Percentiles rank a stretch among this genome's conserved stretches.
phyloP scores from a whole-genome alignment of 1,140 invertebrate species.

The Leptopilina clavipes region DNA sequence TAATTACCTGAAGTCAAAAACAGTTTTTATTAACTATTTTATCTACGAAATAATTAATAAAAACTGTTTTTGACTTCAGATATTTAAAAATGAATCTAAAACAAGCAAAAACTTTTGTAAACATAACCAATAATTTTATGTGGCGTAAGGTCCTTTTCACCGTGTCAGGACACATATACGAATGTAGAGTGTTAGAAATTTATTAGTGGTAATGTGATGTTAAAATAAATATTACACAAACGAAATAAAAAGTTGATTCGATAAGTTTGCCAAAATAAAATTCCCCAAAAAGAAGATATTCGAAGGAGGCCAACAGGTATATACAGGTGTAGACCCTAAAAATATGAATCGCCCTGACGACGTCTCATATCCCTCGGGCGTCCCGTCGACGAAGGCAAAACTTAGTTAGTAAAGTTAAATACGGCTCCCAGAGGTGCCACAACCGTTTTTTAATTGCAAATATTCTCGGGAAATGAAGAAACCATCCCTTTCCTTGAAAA shows the following conservation, averaged over 20 bases:
- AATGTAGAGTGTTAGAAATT: too few species aligned
- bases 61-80: too few species aligned
- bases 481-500: conserved; percentile 46
- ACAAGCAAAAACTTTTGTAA: too few species aligned
- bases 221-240: neutral
- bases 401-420: conserved; percentile 75
- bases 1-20: too few species aligned
- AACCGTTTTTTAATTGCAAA: conserved; percentile 73
- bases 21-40: too few species aligned
- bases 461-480: conserved; percentile 65
- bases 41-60: too few species aligned
- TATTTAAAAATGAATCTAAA: too few species aligned
- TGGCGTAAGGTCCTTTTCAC: too few species aligned
- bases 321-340: conserved; percentile 3
- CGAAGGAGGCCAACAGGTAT: neutral
- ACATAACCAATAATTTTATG: too few species aligned
- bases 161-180: too few species aligned
- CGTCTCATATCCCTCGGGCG: conserved; percentile 64
- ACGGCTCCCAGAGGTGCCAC: conserved; percentile 71
- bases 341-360: conserved; percentile 52
- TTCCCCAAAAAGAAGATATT: conserved; percentile 15
- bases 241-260: neutral
- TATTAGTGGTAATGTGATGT: too few species aligned
- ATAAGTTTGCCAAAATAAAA: neutral
- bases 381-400: conserved; percentile 70